Conservation (phyloP, 2,888 invertebrate genomes). For the Marronus borbonicus region DNA sequence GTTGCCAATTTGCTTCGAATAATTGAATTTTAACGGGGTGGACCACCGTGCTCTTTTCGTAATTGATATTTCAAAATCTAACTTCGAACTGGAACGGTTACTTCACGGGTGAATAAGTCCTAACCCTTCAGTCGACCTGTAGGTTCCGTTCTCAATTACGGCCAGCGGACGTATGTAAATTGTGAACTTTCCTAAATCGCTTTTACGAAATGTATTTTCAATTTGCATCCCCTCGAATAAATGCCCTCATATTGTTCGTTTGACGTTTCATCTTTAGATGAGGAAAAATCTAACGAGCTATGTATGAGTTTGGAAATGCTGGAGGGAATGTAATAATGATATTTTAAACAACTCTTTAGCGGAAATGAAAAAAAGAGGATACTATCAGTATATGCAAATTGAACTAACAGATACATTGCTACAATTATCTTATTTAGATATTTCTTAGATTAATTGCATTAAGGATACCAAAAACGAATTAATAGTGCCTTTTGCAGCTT, state of each 20-base stretch:
- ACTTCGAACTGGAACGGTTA: conserved; percentile 18
- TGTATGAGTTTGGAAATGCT: background rate
- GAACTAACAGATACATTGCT: too few relatives aligned
- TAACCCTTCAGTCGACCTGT: conserved; percentile 15
- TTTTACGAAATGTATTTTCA: conserved; percentile 27
- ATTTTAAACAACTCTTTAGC: too few relatives aligned
- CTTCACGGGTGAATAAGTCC: conserved; percentile 34
- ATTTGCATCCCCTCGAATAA: background rate
- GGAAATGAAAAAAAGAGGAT: too few relatives aligned
- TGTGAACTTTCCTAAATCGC: background rate
- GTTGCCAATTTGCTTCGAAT: conserved; percentile 28
- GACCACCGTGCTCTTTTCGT: conserved; percentile 13
- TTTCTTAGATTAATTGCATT: too few relatives aligned
- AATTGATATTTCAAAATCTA: conserved; percentile 44
- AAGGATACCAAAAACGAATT: too few relatives aligned
- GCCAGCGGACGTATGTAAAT: conserved; percentile 30
- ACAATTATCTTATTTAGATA: too few relatives aligned
- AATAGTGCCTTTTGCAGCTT: too few relatives aligned
- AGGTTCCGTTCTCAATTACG: conserved; percentile 43
- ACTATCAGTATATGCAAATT: too few relatives aligned
- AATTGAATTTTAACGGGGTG: conserved; percentile 35
- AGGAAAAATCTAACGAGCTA: background rate
- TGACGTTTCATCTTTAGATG: background rate
- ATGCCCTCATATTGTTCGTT: conserved; percentile 4
- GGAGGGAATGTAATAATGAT: too few relatives aligned